Conservation (phyloP, 2,797 vertebrate genomes). For the Poeciliopsis paucimaculata region DNA sequence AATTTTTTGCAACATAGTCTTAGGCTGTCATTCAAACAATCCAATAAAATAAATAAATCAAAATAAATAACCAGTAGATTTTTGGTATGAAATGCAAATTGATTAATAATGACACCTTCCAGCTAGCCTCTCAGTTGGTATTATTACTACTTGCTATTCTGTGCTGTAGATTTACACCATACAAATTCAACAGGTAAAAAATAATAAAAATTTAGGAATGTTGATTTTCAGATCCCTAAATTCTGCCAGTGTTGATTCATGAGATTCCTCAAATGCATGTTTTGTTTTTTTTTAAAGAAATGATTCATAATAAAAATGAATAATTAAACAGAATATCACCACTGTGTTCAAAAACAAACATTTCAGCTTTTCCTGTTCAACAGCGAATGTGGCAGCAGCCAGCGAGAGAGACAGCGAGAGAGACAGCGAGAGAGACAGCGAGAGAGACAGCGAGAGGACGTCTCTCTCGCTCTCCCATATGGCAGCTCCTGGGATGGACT, state of each 20-base stretch:
- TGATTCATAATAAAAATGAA: background rate
- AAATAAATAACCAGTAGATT: background rate
- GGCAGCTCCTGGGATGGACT: constrained; percentile 61
- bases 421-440: constrained; percentile 48
- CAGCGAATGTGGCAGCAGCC: constrained; percentile 32
- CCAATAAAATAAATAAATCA: background rate
- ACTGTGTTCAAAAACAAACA: background rate
- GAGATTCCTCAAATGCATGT: background rate
- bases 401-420: constrained; percentile 47
- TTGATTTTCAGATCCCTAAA: background rate
- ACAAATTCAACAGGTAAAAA: background rate
- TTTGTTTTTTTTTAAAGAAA: background rate
- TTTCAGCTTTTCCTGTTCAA: constrained; percentile 14
- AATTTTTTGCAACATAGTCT: background rate
- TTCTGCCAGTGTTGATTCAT: background rate
- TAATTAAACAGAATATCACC: background rate
- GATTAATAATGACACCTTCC: background rate
- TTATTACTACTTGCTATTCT: background rate
- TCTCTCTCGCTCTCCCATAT: constrained; percentile 60
- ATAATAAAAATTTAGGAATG: background rate
- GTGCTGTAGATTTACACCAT: background rate
- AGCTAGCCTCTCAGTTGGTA: background rate
- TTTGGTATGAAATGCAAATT: background rate
- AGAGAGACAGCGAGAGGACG: constrained; percentile 51
- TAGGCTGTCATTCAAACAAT: background rate